A percentile compares a stretch with the other conserved stretches of the same genome.
phyloP scores from a whole-genome alignment of 2,888 invertebrate species.

The Orgyia antiqua region DNA sequence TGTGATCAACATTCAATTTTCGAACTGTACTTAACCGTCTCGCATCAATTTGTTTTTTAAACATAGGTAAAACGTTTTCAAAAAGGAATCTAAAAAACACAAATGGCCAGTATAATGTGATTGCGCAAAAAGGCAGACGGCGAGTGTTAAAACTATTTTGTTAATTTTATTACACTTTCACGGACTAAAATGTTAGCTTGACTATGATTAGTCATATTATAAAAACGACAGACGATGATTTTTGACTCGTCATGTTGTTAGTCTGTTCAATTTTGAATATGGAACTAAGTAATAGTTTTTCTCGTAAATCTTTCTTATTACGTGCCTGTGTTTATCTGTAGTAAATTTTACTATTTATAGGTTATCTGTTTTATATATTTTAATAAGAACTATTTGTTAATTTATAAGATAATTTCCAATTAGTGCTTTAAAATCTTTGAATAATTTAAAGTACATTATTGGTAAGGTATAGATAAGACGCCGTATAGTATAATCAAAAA shows the following conservation, averaged over 20 bases:
- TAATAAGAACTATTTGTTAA: not conserved
- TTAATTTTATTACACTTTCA: constrained; percentile 20
- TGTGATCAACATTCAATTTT: constrained; percentile 4
- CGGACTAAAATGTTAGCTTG: constrained; percentile 10
- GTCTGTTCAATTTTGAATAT: constrained; percentile 1
- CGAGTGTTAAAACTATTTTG: constrained; percentile 9
- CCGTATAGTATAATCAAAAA: constrained; percentile 6
- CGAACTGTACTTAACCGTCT: constrained; percentile 15
- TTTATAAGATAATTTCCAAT: constrained; percentile 3
- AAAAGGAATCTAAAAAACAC: constrained; percentile 1
- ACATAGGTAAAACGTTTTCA: constrained; percentile 3
- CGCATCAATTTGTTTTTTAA: constrained; percentile 9
- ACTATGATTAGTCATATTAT: constrained; percentile 4
- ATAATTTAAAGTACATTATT: constrained; percentile 5
- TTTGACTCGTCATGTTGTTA: not conserved
- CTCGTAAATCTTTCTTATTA: too few relatives aligned
- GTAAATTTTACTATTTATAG: too few relatives aligned
- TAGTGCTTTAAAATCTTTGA: constrained; percentile 2
- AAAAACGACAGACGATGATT: constrained; percentile 9
- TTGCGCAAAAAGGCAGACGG: constrained; percentile 5
- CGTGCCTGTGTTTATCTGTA: too few relatives aligned
- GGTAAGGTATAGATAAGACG: constrained; percentile 5
- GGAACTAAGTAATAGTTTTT: constrained; percentile 1
- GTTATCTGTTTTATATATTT: too few relatives aligned
- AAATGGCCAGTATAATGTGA: constrained; percentile 8